phyloP scores from a whole-genome alignment of 2,113 vertebrate species.

The Phodopus roborovskii region DNA sequence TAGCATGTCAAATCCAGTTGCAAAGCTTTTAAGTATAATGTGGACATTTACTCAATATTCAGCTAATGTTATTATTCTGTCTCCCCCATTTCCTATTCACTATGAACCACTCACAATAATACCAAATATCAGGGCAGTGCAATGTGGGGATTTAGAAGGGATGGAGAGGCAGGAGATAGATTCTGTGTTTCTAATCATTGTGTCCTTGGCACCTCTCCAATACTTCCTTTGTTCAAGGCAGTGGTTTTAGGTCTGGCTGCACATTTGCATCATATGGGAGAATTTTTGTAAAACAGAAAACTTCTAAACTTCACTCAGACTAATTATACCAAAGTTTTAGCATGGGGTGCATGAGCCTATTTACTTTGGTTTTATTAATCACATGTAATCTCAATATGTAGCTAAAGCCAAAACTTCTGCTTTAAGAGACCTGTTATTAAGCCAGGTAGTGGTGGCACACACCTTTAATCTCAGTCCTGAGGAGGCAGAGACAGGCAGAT shows the following conservation, averaged over 20 bases:
- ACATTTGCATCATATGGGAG: neutral
- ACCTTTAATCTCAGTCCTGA: neutral
- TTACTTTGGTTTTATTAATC: neutral
- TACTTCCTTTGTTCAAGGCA: neutral
- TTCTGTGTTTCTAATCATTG: neutral
- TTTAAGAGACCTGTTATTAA: neutral
- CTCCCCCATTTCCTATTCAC: neutral
- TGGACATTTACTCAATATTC: neutral
- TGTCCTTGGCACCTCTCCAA: neutral
- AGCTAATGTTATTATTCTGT: neutral
- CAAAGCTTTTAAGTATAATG: neutral
- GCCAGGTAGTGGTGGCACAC: neutral
- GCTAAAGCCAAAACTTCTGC: neutral
- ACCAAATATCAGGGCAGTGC: neutral
- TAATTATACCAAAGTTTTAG: neutral
- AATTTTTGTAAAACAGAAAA: neutral
- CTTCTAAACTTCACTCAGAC: neutral
- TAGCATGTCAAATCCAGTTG: neutral
- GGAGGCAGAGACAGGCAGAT: no score
- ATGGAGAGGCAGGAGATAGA: neutral
- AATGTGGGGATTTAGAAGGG: neutral
- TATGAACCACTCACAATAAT: neutral
- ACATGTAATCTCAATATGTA: neutral
- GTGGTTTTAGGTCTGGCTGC: neutral
- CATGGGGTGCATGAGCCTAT: neutral